Conservation (phyloP, 2,888 invertebrate genomes). For the Neoitamus cyanurus region DNA sequence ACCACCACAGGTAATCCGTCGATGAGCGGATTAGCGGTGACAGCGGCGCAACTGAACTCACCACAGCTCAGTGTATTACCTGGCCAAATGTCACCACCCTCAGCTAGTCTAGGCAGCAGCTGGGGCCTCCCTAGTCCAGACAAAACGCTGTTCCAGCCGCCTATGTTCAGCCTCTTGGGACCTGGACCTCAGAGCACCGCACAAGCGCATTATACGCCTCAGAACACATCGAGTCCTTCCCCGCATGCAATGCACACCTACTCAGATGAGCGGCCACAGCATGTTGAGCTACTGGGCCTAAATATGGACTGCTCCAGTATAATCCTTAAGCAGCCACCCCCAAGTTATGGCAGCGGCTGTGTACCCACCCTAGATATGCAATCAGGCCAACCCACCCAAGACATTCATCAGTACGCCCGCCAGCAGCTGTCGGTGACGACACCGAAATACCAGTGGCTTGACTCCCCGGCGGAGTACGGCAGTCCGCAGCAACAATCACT, state of each 20-base stretch:
- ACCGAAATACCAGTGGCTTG: slow-evolving; percentile 77
- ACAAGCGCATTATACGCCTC: slow-evolving; percentile 70
- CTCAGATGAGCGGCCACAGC: slow-evolving; percentile 67
- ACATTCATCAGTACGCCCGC: slow-evolving; percentile 69
- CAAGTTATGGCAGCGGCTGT: slow-evolving; percentile 72
- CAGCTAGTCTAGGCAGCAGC: slow-evolving; percentile 72
- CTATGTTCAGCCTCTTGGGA: slow-evolving; percentile 74
- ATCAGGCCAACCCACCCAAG: slow-evolving; percentile 66
- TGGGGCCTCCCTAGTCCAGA: slow-evolving; percentile 80
- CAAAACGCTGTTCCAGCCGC: slow-evolving; percentile 74
- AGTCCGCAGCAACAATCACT: slow-evolving; percentile 68
- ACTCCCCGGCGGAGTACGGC: slow-evolving; percentile 69
- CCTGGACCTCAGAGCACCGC: slow-evolving; percentile 69
- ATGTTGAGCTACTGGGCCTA: slow-evolving; percentile 71
- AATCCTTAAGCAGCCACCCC: slow-evolving; percentile 73
- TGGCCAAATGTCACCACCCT: slow-evolving; percentile 70
- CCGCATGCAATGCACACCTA: slow-evolving; percentile 63
- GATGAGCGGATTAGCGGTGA: slow-evolving; percentile 59
- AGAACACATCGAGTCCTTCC: slow-evolving; percentile 66
- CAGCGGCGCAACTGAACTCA: slow-evolving; percentile 61
- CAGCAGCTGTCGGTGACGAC: slow-evolving; percentile 67
- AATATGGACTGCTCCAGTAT: slow-evolving; percentile 72
- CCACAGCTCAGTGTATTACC: slow-evolving; percentile 64
- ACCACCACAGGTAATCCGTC: slow-evolving; percentile 73
- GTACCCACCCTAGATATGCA: slow-evolving; percentile 69